Evolutionary conservation across 1,140 invertebrate genomes (phyloP).

Genomic region (Brachystomella parvula): DNA sequence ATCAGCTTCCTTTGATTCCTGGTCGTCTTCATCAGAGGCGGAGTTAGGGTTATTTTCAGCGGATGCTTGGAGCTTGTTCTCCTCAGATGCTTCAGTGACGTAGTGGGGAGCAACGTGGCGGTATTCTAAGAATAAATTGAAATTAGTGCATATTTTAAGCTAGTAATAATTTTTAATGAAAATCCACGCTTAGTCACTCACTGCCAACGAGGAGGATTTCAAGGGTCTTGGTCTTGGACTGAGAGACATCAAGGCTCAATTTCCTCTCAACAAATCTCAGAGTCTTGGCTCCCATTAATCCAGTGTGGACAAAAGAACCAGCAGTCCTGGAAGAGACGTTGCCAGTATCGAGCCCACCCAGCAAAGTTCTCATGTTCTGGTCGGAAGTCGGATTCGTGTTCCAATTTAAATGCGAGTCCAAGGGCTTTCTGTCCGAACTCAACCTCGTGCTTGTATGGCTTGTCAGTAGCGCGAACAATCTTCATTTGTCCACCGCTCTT

Average conservation of each 20-base stretch:
- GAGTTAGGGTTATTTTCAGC: conserved; percentile 6
- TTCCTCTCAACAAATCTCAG: conserved; percentile 24
- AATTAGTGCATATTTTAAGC: not conserved
- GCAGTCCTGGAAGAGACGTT: conserved; percentile 17
- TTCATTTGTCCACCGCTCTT: conserved; percentile 34
- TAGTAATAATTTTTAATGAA: not conserved
- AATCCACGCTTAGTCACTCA: conserved; percentile 5
- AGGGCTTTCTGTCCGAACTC: conserved; percentile 14
- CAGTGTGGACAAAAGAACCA: conserved; percentile 16
- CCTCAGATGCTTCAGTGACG: not conserved
- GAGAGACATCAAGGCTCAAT: conserved; percentile 26
- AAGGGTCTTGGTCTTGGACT: conserved; percentile 34
- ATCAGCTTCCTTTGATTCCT: not conserved
- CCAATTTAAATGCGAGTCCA: conserved; percentile 20
- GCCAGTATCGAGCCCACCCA: conserved; percentile 27
- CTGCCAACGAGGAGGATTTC: conserved; percentile 22
- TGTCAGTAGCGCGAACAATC: conserved; percentile 18
- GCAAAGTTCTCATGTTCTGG: conserved; percentile 23
- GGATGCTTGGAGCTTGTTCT: conserved; percentile 6
- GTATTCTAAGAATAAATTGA: not conserved
- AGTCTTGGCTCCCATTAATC: conserved; percentile 20
- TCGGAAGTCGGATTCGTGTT: conserved; percentile 30
- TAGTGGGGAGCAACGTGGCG: not conserved
- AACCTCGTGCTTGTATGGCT: conserved; percentile 3
- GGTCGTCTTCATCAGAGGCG: not conserved